Percentiles rank a stretch among this genome's conserved stretches.
Evolutionary conservation across 1,140 invertebrate genomes (phyloP).

Genomic region (Pseudomyrmex flavicornis): DNA sequence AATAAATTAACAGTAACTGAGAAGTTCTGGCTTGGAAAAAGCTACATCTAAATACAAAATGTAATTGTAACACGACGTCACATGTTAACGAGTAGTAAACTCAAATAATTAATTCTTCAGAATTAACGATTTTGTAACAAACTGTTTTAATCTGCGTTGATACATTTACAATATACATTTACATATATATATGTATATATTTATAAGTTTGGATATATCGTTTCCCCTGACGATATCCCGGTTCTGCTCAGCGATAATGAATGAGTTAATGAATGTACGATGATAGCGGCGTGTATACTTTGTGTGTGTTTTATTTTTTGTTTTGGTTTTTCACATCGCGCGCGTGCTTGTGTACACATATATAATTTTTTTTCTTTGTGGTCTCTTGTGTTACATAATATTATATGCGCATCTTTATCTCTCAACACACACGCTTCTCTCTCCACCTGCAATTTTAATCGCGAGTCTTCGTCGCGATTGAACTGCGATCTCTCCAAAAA

Average conservation of each 20-base stretch:
- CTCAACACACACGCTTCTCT: too few relatives aligned
- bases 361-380: conserved; percentile 27
- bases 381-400: conserved; percentile 20
- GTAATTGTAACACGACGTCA: too few relatives aligned
- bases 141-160: conserved; percentile 82
- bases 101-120: neutral
- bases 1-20: too few relatives aligned
- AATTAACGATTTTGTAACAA: conserved; percentile 78
- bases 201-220: conserved; percentile 80
- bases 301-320: conserved; percentile 66
- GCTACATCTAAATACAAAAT: too few relatives aligned
- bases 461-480: neutral
- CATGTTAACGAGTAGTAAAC: too few relatives aligned
- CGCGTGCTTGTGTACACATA: conserved; percentile 39
- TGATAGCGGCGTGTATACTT: conserved; percentile 70
- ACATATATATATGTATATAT: conserved; percentile 83
- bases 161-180: conserved; percentile 84
- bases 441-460: too few relatives aligned
- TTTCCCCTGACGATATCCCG: conserved; percentile 70
- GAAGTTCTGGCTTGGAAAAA: too few relatives aligned
- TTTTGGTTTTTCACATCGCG: neutral
- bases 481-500: neutral
- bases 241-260: conserved; percentile 73
- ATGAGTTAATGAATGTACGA: conserved; percentile 65
- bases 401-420: conserved; percentile 7